Conservation (phyloP, 2,113 vertebrate species). For the Falco punctatus region DNA sequence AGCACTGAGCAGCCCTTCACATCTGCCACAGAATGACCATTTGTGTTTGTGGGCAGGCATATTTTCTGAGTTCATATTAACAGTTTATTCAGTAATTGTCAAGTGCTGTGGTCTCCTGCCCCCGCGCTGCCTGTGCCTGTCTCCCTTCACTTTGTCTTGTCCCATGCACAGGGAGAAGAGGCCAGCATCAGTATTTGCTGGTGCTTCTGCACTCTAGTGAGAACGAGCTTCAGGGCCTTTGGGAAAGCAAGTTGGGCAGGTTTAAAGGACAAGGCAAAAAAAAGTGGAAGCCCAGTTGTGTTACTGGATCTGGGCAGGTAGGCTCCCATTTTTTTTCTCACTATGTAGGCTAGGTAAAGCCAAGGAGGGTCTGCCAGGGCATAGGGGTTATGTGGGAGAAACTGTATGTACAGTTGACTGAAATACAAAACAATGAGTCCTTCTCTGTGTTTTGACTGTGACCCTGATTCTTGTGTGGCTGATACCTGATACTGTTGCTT, state of each 20-base stretch:
- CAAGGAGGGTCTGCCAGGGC: neutral
- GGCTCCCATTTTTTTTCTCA: neutral
- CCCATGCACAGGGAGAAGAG: accelerated
- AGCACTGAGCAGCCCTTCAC: neutral
- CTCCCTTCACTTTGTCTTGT: neutral
- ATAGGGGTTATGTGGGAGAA: neutral
- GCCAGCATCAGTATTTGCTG: neutral
- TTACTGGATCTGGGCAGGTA: neutral
- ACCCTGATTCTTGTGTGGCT: neutral
- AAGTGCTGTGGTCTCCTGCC: neutral
- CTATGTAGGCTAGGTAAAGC: accelerated
- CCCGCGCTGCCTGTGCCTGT: accelerated
- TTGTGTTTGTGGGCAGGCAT: neutral
- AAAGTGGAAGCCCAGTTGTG: accelerated
- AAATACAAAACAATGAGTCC: neutral
- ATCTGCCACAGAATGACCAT: neutral
- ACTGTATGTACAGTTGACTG: neutral
- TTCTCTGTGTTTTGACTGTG: neutral
- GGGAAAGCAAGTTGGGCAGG: neutral
- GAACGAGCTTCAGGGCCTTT: neutral
- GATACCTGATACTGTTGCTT: neutral
- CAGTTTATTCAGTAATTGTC: neutral
- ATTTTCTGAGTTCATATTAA: neutral
- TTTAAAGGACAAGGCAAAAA: neutral
- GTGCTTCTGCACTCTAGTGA: accelerated